Conservation (phyloP, 35 echinoderm and acorn worm species). For the Nesometra sesokonis region DNA sequence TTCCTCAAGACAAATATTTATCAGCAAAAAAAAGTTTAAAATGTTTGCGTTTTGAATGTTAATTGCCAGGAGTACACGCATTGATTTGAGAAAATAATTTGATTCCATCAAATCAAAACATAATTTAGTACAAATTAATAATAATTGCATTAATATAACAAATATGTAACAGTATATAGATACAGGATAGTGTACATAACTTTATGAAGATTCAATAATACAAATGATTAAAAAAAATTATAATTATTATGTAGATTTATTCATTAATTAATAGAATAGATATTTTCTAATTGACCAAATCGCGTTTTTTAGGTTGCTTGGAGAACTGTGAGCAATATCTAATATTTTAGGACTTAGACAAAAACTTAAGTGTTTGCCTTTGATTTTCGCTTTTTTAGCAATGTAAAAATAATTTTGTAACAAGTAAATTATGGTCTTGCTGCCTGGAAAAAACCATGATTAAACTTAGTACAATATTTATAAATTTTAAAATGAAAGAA, state of each 20-base stretch:
- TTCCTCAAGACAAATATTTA: not conserved
- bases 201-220: not conserved
- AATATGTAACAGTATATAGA: not conserved
- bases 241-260: not conserved
- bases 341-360: not conserved
- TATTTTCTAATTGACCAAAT: not conserved
- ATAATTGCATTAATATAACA: not conserved
- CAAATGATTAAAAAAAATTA: not conserved
- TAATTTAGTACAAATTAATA: not conserved
- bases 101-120: not conserved
- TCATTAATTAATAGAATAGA: not conserved
- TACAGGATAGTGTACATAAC: not conserved
- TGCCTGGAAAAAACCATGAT: not conserved
- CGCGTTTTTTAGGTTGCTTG: not conserved
- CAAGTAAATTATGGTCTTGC: not conserved
- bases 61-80: not conserved
- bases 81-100: not conserved
- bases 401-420: not conserved
- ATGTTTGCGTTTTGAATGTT: not conserved
- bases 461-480: not conserved
- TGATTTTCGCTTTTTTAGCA: not conserved
- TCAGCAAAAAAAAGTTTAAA: not conserved
- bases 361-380: not conserved
- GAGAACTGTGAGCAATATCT: not conserved
- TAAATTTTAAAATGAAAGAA: not conserved